A percentile compares a stretch with the other conserved stretches of the same genome.
These are phyloP conservation scores for Planiliza haematocheilus DNA, from an alignment of 2,113 vertebrate species.

Conservation along the genomic window DNA sequence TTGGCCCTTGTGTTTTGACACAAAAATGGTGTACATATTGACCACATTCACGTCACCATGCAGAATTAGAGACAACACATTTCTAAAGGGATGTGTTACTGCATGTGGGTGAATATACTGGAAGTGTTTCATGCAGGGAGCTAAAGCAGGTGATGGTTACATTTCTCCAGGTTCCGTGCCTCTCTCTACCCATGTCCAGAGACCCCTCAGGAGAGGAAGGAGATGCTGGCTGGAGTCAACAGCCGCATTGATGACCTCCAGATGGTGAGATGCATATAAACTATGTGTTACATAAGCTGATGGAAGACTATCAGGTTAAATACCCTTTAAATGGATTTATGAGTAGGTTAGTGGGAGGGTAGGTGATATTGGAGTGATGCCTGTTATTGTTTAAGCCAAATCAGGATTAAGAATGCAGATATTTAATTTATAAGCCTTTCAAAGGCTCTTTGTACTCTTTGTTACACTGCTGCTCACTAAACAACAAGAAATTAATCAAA, in stretches of 20 bases:
- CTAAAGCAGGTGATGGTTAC: background rate
- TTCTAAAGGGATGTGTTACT: too few species aligned
- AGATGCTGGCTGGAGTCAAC: conserved; percentile 97
- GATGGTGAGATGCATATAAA: conserved; percentile 86
- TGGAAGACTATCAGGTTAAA: background rate
- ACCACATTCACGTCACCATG: background rate
- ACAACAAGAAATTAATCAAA: conserved; percentile 34
- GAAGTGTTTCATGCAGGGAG: too few species aligned
- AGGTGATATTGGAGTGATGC: conserved; percentile 1
- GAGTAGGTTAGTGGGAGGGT: background rate
- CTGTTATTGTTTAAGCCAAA: conserved; percentile 5
- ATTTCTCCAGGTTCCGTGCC: conserved; percentile 90
- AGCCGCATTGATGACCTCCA: conserved; percentile 98
- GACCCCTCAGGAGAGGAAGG: conserved; percentile 95
- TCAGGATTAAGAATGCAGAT: background rate
- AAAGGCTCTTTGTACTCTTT: conserved; percentile 44
- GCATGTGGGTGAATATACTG: too few species aligned
- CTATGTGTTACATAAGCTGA: background rate
- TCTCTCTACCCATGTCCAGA: conserved; percentile 98
- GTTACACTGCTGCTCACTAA: conserved; percentile 6
- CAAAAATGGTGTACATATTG: too few species aligned
- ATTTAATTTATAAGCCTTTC: conserved; percentile 17
- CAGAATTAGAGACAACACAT: background rate
- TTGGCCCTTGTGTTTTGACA: too few species aligned
- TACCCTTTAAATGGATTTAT: background rate